Percentiles rank a stretch among this genome's conserved stretches.
These are phyloP conservation scores for Diaprepes abbreviatus DNA, from an alignment of 2,888 invertebrate genomes.

Conservation along the genomic window DNA sequence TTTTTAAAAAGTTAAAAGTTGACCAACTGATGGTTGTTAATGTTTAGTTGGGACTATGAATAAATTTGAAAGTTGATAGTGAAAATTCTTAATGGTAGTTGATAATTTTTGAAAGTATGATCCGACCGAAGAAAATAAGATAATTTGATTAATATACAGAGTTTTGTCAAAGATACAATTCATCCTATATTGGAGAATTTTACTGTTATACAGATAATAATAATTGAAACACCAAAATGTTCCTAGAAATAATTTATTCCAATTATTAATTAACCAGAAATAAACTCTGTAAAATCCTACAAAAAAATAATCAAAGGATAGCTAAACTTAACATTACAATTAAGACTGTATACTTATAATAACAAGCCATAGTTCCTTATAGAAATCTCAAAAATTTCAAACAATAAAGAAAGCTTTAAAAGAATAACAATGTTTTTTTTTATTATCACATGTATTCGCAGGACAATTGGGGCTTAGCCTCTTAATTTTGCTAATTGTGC, in stretches of 20 bases:
- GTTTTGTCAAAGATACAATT: too few species aligned
- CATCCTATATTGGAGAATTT: too few species aligned
- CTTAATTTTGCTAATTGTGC: slow-evolving; percentile 76
- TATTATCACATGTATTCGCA: not conserved
- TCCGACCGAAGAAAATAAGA: too few species aligned
- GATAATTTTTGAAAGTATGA: too few species aligned
- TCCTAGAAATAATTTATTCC: not conserved
- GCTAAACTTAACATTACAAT: not conserved
- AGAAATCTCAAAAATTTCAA: not conserved
- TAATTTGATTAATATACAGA: too few species aligned
- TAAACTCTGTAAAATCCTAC: not conserved
- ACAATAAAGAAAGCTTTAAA: slow-evolving; percentile 7
- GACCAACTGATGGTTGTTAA: too few species aligned
- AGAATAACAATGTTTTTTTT: slow-evolving; percentile 15
- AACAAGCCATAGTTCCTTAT: slow-evolving; percentile 1
- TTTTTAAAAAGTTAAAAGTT: too few species aligned
- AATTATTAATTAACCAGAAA: not conserved
- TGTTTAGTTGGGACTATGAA: too few species aligned
- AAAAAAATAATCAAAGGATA: not conserved
- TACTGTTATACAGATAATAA: too few species aligned
- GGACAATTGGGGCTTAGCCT: slow-evolving; percentile 47
- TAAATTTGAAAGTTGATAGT: too few species aligned
- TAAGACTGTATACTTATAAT: slow-evolving; percentile 12
- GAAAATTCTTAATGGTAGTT: too few species aligned
- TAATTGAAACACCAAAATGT: too few species aligned